phyloP scores from a whole-genome alignment of 2,888 invertebrate species.

The Thalpophila matura region DNA sequence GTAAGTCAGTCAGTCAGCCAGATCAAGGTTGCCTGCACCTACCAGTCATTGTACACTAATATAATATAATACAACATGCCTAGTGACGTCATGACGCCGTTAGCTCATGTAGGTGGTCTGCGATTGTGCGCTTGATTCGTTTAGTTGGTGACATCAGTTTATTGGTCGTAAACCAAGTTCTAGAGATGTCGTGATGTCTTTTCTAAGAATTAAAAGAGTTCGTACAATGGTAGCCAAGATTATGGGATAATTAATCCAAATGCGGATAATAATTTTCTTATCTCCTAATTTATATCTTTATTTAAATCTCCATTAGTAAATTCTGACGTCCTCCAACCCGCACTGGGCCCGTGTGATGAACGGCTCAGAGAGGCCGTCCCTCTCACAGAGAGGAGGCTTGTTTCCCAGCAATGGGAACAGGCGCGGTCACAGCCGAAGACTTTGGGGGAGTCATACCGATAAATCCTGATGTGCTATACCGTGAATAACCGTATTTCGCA shows the following conservation, averaged over 20 bases:
- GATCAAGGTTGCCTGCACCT: constrained; percentile 47
- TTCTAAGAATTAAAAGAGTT: constrained; percentile 39
- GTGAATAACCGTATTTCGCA: too few relatives aligned
- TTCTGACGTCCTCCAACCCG: too few relatives aligned
- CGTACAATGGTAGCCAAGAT: constrained; percentile 4
- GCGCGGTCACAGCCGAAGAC: too few relatives aligned
- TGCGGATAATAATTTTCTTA: not conserved
- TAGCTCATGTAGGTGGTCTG: constrained; percentile 27
- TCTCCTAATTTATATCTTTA: too few relatives aligned
- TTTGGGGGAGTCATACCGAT: too few relatives aligned
- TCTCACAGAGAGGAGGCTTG: too few relatives aligned
- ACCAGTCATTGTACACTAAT: constrained; percentile 49
- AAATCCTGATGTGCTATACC: too few relatives aligned
- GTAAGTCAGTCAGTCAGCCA: constrained; percentile 37
- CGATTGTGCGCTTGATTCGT: constrained; percentile 28
- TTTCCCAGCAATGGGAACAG: too few relatives aligned
- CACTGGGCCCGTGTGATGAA: too few relatives aligned
- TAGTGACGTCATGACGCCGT: constrained; percentile 51
- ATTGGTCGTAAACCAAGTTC: constrained; percentile 40
- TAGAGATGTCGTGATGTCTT: constrained; percentile 22
- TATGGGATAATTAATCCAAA: not conserved
- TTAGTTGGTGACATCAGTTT: constrained; percentile 43
- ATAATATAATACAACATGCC: constrained; percentile 29
- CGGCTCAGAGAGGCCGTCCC: too few relatives aligned
- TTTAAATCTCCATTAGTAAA: too few relatives aligned